A percentile compares a stretch with the other conserved stretches of the same genome.
These are phyloP conservation scores for Leptura quadrifasciata DNA, from an alignment of 2,888 invertebrate genomes.

Conservation along the genomic window DNA sequence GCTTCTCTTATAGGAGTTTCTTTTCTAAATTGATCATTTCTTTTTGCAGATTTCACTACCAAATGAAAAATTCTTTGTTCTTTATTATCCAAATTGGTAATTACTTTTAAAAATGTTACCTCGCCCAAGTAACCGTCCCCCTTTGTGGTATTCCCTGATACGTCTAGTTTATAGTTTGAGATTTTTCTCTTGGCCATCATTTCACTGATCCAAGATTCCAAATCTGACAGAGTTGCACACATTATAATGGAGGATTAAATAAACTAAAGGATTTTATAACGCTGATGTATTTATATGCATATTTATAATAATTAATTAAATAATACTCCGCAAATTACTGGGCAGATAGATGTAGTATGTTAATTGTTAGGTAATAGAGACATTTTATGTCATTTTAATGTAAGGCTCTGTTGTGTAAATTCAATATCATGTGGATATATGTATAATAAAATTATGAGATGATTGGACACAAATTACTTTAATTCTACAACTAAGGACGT, in stretches of 20 bases:
- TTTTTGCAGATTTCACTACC: slow-evolving; percentile 62
- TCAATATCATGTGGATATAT: not conserved
- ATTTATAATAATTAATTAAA: not conserved
- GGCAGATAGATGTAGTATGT: not conserved
- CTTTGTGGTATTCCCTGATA: slow-evolving; percentile 57
- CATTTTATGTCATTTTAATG: not conserved
- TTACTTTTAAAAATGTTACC: slow-evolving; percentile 59
- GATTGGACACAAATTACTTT: not conserved
- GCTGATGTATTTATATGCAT: no score
- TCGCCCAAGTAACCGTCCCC: slow-evolving; percentile 63
- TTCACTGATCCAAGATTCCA: slow-evolving; percentile 53
- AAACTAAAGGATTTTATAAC: not conserved
- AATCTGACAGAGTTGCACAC: slow-evolving; percentile 46
- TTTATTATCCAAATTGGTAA: slow-evolving; percentile 37
- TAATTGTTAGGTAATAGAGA: not conserved
- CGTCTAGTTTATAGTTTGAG: slow-evolving; percentile 49
- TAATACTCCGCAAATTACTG: not conserved
- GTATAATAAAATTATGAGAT: not conserved
- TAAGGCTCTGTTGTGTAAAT: not conserved
- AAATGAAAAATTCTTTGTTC: slow-evolving; percentile 53
- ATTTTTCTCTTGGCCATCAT: slow-evolving; percentile 55
- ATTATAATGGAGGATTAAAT: slow-evolving; percentile 22
- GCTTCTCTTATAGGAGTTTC: slow-evolving; percentile 55
- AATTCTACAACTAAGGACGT: not conserved
- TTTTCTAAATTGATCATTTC: slow-evolving; percentile 56